Evolutionary conservation across 2,113 vertebrate species (phyloP), one percentile per base, ranked within the genome.

Genomic region (Sorex araneus): DNA sequence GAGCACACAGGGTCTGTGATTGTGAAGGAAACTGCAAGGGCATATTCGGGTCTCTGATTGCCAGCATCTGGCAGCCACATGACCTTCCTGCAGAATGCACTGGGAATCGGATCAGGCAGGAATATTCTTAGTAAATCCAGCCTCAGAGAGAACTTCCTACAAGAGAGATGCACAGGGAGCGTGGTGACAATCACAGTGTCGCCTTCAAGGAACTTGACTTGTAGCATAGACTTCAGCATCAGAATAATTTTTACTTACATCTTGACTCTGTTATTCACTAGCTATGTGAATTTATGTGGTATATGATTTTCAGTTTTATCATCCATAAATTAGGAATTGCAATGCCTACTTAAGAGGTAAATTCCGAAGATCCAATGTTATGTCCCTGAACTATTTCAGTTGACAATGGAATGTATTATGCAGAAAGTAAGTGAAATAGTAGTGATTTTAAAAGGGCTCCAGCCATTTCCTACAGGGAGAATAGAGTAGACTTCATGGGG

Each of bases 341-440:
- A 50, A 84, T 81, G 9, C 11, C 3, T 30, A 40, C 66, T 43
- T 69, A 45, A 47, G 25, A 43, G n/a, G 30, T 7, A 27, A 4
- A 63, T 69, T 82, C 28, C 81, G 79, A 69, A 6, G 12, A 40
- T 75, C 16, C 54, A 79, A 43, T 67, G 40, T 40, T 40, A 40
- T 36, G 15, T 60, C 70, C 5, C 23, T 74, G n/a, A 90, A 54
- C 9, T 36, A 23, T 10, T 40, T 70, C 64, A 0, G 16, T 10
- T 3, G 54, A 32, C 16, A 80, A 50, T 12, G 16, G 15, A 11
- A 7, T 43, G 7, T 30, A 6, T 40, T 82, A 23, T 43, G 21
- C 13, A 63, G 71, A 78, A 69, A 90, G 9, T 43, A 70, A 95
- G 70, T 40, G 63, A 81, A 90, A 50, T 34, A 34, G 75, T 84